Base-by-base conservation (phyloP, 2,888 invertebrate species). In the Thera britannica region DNA sequence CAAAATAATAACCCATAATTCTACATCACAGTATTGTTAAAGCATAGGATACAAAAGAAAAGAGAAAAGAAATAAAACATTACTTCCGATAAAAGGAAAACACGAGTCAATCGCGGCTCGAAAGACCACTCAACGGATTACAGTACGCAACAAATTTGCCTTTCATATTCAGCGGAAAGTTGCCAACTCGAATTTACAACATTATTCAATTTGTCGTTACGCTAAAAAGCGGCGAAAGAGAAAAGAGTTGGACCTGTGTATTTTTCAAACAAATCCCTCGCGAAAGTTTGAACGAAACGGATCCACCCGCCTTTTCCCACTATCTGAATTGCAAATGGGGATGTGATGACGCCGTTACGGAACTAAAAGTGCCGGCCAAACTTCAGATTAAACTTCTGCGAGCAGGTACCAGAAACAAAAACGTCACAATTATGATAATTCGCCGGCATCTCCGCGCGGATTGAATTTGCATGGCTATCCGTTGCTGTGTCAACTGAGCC, bases 391-490 rank as follows among this genome's bases (percentile, higher is more conserved):
- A 93, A 92, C 90, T 91, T 90, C 86, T 83, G 83, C 81, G 76
- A 80, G 79, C 91, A 92, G 92, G 92, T 93, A 90, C 86, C 71
- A 88, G 90, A 91, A 92, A 93, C 93, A 93, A 93, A 93, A 93
- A 92, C 92, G 91, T 89, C 88, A 89, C 92, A 92, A 93, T 93
- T 93, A 93, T 93, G 93, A 92, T 93, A 93, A 93, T 93, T 84
- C 84, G 84, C 86, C 82, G 90, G 92, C 91, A 90, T 90, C 91
- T 88, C 89, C 58, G 71, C 67, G 82, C 84, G 91, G 93, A 93
- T 92, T 89, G 92, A 88, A 93, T 93, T 93, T 92, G 93, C 93
- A 93, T 93, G 90, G 89, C 90, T 89, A 92, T 92, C 92, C 90
- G 85, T 89, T 84, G 90, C 90, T 91, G 88, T 92, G 93, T 93